Conservation (phyloP, 2,113 vertebrate genomes). For the Nothobranchius kuhntae region DNA sequence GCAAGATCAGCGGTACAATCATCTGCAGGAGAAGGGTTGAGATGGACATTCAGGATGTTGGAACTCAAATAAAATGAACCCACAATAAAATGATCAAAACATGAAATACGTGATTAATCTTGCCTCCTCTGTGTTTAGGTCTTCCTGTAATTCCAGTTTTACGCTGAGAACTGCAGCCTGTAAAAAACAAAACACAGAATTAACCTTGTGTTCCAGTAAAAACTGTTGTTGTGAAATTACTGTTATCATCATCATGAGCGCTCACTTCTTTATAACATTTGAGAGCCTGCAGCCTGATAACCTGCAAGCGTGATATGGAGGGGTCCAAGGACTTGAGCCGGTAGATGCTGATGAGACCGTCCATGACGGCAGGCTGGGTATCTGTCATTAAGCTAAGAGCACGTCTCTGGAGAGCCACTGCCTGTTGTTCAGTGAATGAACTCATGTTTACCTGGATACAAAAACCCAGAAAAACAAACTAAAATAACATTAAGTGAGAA, state of each 20-base stretch:
- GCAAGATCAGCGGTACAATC: conserved; percentile 82
- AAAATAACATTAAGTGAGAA: no score
- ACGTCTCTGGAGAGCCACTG: conserved; percentile 52
- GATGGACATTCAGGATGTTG: not conserved
- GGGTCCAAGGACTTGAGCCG: conserved; percentile 68
- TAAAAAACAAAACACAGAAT: not conserved
- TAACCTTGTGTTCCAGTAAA: no score
- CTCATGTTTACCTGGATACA: conserved; percentile 53
- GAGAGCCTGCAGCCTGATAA: conserved; percentile 53
- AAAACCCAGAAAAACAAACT: no score
- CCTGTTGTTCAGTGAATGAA: conserved; percentile 46
- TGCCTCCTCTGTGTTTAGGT: conserved; percentile 86
- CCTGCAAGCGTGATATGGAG: conserved; percentile 50
- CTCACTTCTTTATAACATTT: conserved; percentile 73
- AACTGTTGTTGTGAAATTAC: no score
- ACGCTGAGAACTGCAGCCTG: conserved; percentile 82
- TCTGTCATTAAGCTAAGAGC: conserved; percentile 69
- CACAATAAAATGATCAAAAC: not conserved
- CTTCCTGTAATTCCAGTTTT: conserved; percentile 82
- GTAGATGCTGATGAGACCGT: conserved; percentile 70
- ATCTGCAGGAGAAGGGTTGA: conserved; percentile 71
- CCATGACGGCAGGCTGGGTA: conserved; percentile 54
- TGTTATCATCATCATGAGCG: not conserved
- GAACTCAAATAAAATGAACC: not conserved
- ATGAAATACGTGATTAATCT: conserved; percentile 35